Conservation (phyloP, 2,797 vertebrate genomes). For the Spinus olivaceus region DNA sequence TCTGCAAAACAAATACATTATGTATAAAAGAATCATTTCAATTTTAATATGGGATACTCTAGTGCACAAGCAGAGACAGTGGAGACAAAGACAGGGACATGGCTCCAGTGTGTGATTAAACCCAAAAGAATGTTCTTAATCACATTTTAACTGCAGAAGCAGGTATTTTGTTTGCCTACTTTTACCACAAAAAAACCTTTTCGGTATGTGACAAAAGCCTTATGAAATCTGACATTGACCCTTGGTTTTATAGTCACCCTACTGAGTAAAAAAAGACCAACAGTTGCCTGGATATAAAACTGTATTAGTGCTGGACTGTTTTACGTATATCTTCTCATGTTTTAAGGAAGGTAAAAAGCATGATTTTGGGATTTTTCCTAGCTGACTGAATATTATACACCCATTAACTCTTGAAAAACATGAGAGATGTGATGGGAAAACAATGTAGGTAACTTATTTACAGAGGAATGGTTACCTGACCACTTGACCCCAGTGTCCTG, state of each 20-base stretch:
- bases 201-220: background rate
- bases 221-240: background rate
- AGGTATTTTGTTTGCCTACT: background rate
- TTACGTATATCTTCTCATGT: background rate
- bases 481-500: constrained; percentile 84
- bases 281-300: background rate
- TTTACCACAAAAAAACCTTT: background rate
- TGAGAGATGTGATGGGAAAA: background rate
- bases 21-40: background rate
- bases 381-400: background rate
- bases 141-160: constrained; percentile 35
- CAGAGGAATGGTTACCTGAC: constrained; percentile 82
- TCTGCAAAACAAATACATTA: constrained; percentile 75
- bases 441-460: background rate
- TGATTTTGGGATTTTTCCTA: background rate
- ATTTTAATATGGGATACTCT: background rate
- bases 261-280: background rate
- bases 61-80: background rate
- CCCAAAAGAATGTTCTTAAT: constrained; percentile 16
- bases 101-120: constrained; percentile 10
- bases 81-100: background rate
- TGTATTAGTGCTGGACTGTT: background rate
- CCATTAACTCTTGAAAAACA: background rate
- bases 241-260: background rate
- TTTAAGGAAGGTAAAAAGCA: background rate